phyloP scores from a whole-genome alignment of 1,140 invertebrate species.

The Drosophila equinoxialis region DNA sequence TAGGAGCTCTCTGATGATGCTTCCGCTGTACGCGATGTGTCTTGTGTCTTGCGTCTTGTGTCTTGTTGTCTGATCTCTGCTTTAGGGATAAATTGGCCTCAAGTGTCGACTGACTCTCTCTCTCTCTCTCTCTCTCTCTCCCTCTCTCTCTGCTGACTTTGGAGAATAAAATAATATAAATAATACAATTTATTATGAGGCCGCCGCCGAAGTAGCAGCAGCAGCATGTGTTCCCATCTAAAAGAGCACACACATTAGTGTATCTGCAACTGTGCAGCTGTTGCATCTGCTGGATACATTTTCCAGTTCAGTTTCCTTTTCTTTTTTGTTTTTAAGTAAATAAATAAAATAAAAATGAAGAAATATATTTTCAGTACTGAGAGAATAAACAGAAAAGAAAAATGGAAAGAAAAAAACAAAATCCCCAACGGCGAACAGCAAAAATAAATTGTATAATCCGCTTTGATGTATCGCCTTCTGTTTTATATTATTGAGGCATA shows the following conservation, averaged over 20 bases:
- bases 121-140: background rate
- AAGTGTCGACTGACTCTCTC: slow-evolving; percentile 31
- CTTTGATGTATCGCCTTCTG: slow-evolving; percentile 79
- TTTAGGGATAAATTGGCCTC: slow-evolving; percentile 52
- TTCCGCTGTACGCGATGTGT: slow-evolving; percentile 58
- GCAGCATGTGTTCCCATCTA: slow-evolving; percentile 45
- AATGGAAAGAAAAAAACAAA: slow-evolving; percentile 20
- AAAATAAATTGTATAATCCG: slow-evolving; percentile 78
- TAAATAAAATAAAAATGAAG: slow-evolving; percentile 79
- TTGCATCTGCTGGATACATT: slow-evolving; percentile 55
- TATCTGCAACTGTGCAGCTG: slow-evolving; percentile 40
- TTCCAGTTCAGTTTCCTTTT: slow-evolving; percentile 42
- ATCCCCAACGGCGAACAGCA: slow-evolving; percentile 49
- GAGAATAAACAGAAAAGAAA: slow-evolving; percentile 39
- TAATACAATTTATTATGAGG: slow-evolving; percentile 75
- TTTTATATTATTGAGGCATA: slow-evolving; percentile 78
- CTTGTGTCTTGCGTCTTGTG: slow-evolving; percentile 27
- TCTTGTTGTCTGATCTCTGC: slow-evolving; percentile 48
- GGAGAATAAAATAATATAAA: slow-evolving; percentile 77
- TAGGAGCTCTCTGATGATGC: slow-evolving; percentile 53
- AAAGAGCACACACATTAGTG: slow-evolving; percentile 25
- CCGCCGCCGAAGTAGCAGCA: slow-evolving; percentile 23
- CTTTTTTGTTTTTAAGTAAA: slow-evolving; percentile 63
- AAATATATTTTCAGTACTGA: slow-evolving; percentile 60
- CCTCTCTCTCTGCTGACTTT: slow-evolving; percentile 14